Base-by-base conservation (phyloP, 2,113 vertebrate genomes). In the Chionomys nivalis region DNA sequence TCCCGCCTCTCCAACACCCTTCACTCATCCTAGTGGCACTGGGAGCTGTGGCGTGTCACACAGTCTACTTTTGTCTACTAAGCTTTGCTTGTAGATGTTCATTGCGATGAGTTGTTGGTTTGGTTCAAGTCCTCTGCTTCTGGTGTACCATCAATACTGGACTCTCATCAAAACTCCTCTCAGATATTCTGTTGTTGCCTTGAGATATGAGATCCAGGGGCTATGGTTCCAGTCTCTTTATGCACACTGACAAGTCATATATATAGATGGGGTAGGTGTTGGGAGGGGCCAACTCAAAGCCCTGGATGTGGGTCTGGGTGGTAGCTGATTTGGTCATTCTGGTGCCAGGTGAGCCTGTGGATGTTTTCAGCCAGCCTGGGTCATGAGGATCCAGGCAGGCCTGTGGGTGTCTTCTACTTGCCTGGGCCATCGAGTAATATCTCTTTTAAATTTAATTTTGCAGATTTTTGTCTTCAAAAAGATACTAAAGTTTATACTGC, bases 401-500 rank as follows among this genome's bases (percentile, higher is more conserved):
- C 58, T 58, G 19, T 58, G 19, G 58, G 58, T 58, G 58, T 58
- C 58, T 58, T 58, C 58, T 58, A 58, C 19, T 19, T 58, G 31
- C 65, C 28, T 68, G 66, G 5, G 5, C 13, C 66, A 33, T 39
- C 8, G 10, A 87, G 86, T 86, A 33, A 76, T 94, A 95, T 73
- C 44, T 49, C 10, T 96, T 97, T 94, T 75, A 93, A 89, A 89
- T 86, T 93, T n/a, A 72, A 70, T 36, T 90, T 93, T 89, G 44
- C 8, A 58, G n/a, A 70, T 89, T 90, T 90, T 92, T 87, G 39
- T 79, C 61, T 92, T 95, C 78, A 89, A 68, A 88, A 79, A 90
- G 10, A 47, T 65, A 9, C 68, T 94, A 58, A 93, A 68, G 12
- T 72, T 16, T 93, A 92, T 12, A 85, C 58, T 81, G 63, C 82